Percentiles rank a stretch among this genome's conserved stretches.
These are phyloP conservation scores for Thryonomys swinderianus DNA, from an alignment of 2,113 vertebrate genomes.

Conservation along the genomic window DNA sequence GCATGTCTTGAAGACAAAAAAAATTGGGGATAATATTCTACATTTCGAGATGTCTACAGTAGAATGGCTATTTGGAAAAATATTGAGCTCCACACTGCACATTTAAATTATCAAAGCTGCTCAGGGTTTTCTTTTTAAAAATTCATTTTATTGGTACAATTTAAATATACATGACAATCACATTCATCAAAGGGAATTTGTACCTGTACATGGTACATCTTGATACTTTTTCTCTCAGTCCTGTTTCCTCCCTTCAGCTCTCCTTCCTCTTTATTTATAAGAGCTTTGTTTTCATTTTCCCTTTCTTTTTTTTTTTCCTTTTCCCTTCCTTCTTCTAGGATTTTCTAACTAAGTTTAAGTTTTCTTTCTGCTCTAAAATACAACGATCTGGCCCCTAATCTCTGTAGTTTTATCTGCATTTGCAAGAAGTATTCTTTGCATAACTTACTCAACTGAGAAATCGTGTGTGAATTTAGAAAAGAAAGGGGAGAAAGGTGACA, in stretches of 20 bases:
- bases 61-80: constrained; percentile 16
- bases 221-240: too few species aligned
- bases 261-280: too few species aligned
- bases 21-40: neutral
- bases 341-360: neutral
- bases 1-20: neutral
- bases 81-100: neutral
- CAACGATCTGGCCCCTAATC: neutral
- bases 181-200: too few species aligned
- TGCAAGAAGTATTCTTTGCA: neutral
- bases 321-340: too few species aligned
- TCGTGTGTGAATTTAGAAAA: constrained; percentile 19
- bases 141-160: too few species aligned
- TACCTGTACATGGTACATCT: too few species aligned
- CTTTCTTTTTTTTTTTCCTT: too few species aligned
- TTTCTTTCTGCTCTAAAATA: neutral
- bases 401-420: neutral
- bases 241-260: too few species aligned
- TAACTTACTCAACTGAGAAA: constrained; percentile 1
- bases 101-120: neutral
- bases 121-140: neutral
- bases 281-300: too few species aligned
- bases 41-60: neutral
- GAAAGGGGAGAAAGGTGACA: neutral
- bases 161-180: too few species aligned